Conservation (phyloP, 92 coral and sea anemone genomes). For the Umimayanthus chanpuru region DNA sequence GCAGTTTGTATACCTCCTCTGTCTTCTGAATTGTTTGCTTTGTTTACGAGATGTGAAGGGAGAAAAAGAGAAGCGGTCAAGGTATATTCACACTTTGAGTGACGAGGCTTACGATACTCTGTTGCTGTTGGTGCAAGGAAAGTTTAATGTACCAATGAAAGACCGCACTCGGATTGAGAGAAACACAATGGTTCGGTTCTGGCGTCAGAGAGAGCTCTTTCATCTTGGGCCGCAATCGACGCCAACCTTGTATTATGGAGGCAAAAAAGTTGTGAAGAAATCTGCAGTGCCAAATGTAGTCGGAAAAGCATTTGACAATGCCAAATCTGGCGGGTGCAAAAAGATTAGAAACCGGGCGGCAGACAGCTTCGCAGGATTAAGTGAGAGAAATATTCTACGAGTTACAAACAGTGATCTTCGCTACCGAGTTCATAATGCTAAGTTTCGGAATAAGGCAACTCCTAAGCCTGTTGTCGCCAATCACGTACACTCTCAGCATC, state of each 20-base stretch:
- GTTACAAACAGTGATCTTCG: slow-evolving; percentile 41
- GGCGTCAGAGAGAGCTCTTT: slow-evolving; percentile 35
- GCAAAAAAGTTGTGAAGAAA: slow-evolving; percentile 19
- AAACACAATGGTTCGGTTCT: slow-evolving; percentile 27
- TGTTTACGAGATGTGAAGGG: slow-evolving; percentile 1
- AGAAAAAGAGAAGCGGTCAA: slow-evolving; percentile 33
- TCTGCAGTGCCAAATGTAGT: slow-evolving; percentile 6
- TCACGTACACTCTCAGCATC: slow-evolving; percentile 18
- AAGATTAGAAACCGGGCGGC: slow-evolving; percentile 42
- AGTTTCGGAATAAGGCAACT: slow-evolving; percentile 44
- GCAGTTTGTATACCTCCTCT: neutral
- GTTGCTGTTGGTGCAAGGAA: slow-evolving; percentile 31
- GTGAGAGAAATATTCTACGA: slow-evolving; percentile 44
- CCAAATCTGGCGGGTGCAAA: slow-evolving; percentile 34
- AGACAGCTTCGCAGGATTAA: slow-evolving; percentile 35
- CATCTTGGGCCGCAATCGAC: slow-evolving; percentile 42
- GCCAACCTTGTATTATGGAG: slow-evolving; percentile 37
- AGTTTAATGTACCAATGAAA: slow-evolving; percentile 41
- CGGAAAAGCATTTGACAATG: neutral
- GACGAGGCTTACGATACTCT: slow-evolving; percentile 32
- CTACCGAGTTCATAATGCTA: slow-evolving; percentile 49
- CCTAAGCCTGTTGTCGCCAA: slow-evolving; percentile 42
- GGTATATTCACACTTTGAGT: slow-evolving; percentile 46
- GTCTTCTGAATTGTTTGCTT: slow-evolving; percentile 26
- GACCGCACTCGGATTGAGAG: slow-evolving; percentile 27